phyloP scores from a whole-genome alignment of 2,113 vertebrate genomes.

The Xyliphius kryptos region DNA sequence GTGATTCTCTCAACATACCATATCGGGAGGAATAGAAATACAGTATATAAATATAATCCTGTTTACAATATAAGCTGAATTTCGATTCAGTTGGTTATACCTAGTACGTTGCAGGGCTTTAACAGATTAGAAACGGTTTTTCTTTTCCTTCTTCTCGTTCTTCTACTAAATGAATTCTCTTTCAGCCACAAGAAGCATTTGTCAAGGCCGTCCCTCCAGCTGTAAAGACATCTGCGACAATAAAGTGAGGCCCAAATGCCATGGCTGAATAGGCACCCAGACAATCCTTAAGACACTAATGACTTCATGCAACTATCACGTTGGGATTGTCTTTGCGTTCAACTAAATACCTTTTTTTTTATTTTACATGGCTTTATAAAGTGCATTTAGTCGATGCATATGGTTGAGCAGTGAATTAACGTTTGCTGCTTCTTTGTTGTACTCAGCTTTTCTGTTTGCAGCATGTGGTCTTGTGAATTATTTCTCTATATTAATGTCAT shows the following conservation, averaged over 20 bases:
- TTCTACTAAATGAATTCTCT: slow-evolving; percentile 14
- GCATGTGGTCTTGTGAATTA: not conserved
- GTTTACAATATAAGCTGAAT: too few relatives aligned
- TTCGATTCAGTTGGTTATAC: not conserved
- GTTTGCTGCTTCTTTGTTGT: not conserved
- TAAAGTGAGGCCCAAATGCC: slow-evolving; percentile 50
- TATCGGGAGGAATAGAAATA: too few relatives aligned
- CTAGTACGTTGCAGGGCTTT: not conserved
- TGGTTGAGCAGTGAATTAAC: too few relatives aligned
- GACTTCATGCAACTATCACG: not conserved
- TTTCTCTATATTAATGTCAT: not conserved
- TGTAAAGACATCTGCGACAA: slow-evolving; percentile 42
- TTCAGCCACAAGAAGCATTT: slow-evolving; percentile 42
- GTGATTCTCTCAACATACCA: too few relatives aligned
- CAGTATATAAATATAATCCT: too few relatives aligned
- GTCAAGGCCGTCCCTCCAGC: slow-evolving; percentile 47
- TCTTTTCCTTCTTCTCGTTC: too few relatives aligned
- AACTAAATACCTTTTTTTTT: too few relatives aligned
- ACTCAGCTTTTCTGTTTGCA: not conserved
- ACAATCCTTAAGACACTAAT: not conserved
- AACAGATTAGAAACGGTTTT: slow-evolving; percentile 16
- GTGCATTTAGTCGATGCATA: too few relatives aligned
- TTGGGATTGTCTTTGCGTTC: too few relatives aligned
- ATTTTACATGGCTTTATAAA: too few relatives aligned
- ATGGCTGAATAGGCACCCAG: not conserved